A percentile compares a stretch with the other conserved stretches of the same genome.
Evolutionary conservation across 2,797 vertebrate species (phyloP).

Genomic region (Parauchenoglanis punctatus): DNA sequence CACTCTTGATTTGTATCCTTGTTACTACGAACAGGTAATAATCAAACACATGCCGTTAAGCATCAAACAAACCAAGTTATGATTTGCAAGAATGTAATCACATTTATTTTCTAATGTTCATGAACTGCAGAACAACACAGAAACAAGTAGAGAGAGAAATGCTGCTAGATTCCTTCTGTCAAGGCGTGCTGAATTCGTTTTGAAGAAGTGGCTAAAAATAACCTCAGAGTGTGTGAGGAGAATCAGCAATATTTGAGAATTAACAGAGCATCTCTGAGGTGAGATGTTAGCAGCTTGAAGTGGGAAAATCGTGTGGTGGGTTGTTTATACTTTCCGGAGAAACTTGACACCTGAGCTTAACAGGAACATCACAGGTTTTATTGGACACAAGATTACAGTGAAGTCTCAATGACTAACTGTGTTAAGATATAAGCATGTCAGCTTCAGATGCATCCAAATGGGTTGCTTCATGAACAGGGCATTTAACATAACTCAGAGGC

Average conservation of each 20-base stretch:
- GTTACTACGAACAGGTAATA: constrained; percentile 32
- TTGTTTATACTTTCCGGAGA: constrained; percentile 9
- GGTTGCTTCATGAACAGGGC: not conserved
- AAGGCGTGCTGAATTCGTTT: constrained; percentile 6
- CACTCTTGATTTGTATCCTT: constrained; percentile 35
- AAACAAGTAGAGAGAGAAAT: not conserved
- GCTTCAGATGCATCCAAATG: not conserved
- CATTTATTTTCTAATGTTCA: not conserved
- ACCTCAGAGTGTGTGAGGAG: not conserved
- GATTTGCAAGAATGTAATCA: not conserved
- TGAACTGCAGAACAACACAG: not conserved
- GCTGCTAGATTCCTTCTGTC: not conserved
- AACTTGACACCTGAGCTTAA: not conserved
- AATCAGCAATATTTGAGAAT: not conserved
- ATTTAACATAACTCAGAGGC: not conserved
- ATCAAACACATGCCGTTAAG: constrained; percentile 5
- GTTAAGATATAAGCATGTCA: not conserved
- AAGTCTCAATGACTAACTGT: not conserved
- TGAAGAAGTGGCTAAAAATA: not conserved
- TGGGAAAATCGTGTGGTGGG: not conserved
- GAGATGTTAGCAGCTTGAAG: not conserved
- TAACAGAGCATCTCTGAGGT: constrained; percentile 10
- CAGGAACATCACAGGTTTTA: constrained; percentile 1
- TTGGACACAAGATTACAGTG: not conserved
- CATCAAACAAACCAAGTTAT: not conserved